Conservation (phyloP, 2,797 vertebrate species). For the Buphagus erythrorhynchus region DNA sequence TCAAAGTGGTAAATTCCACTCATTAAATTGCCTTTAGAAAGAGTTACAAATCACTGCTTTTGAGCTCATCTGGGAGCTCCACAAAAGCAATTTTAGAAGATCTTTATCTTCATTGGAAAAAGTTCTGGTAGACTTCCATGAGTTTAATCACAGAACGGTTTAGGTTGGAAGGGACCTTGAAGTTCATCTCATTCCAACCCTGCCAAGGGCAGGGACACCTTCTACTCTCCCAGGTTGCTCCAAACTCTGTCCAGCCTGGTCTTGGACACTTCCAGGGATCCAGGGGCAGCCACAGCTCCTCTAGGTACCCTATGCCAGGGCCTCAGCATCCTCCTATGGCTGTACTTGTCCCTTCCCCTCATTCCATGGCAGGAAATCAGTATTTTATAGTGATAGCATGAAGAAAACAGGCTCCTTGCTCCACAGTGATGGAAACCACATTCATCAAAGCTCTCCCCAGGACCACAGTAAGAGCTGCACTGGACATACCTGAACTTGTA, state of each 20-base stretch:
- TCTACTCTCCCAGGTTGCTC: accelerated
- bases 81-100: neutral
- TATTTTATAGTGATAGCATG: accelerated
- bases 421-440: neutral
- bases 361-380: neutral
- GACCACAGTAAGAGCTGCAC: neutral
- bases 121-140: neutral
- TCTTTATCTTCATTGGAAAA: neutral
- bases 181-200: accelerated
- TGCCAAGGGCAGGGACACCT: neutral
- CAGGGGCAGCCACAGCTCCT: neutral
- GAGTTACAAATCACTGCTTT: neutral
- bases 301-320: neutral
- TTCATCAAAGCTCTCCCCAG: neutral
- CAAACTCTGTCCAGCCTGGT: accelerated
- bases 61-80: neutral
- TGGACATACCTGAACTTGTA: neutral
- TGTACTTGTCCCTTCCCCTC: neutral
- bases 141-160: neutral
- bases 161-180: neutral
- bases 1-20: neutral
- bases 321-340: neutral
- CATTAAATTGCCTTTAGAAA: neutral
- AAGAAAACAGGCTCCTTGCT: neutral
- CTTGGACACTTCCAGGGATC: neutral